phyloP scores from a whole-genome alignment of 2,797 vertebrate genomes.

The Notolabrus celidotus region DNA sequence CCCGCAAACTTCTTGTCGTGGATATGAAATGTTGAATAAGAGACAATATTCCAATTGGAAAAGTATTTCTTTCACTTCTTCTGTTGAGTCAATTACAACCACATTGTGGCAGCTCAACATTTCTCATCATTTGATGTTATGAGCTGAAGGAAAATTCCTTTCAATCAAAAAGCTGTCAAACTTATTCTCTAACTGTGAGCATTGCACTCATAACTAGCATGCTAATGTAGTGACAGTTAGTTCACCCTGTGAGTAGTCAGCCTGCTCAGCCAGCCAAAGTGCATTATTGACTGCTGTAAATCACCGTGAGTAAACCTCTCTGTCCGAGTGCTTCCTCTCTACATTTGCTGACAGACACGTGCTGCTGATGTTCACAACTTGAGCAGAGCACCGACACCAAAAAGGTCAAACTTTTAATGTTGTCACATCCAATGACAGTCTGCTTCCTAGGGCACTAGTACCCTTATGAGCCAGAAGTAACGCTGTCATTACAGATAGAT shows the following conservation, averaged over 20 bases:
- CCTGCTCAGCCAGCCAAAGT: constrained; percentile 18
- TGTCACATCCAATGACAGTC: constrained; percentile 59
- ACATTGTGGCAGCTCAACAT: constrained; percentile 54
- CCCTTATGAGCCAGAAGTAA: constrained; percentile 54
- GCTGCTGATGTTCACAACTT: constrained; percentile 53
- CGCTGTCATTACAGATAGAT: constrained; percentile 59
- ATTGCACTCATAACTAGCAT: constrained; percentile 14
- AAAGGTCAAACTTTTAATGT: constrained; percentile 77
- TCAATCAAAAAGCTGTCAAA: constrained; percentile 52
- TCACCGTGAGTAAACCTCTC: constrained; percentile 34
- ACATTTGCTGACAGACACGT: constrained; percentile 53
- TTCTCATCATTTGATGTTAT: constrained; percentile 60
- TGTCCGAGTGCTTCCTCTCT: constrained; percentile 16
- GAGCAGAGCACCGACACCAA: constrained; percentile 41
- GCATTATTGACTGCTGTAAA: constrained; percentile 40
- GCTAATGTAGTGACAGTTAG: constrained; percentile 24
- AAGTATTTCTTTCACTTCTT: constrained; percentile 62
- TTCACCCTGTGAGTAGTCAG: constrained; percentile 31
- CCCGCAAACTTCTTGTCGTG: constrained; percentile 55
- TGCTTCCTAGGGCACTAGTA: constrained; percentile 43
- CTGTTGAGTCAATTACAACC: constrained; percentile 70
- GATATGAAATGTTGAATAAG: constrained; percentile 62
- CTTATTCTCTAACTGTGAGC: constrained; percentile 23
- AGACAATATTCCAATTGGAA: constrained; percentile 67
- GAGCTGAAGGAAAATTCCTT: constrained; percentile 65